Evolutionary conservation across 1,140 invertebrate species (phyloP).

Genomic region (Microplitis mediator): DNA sequence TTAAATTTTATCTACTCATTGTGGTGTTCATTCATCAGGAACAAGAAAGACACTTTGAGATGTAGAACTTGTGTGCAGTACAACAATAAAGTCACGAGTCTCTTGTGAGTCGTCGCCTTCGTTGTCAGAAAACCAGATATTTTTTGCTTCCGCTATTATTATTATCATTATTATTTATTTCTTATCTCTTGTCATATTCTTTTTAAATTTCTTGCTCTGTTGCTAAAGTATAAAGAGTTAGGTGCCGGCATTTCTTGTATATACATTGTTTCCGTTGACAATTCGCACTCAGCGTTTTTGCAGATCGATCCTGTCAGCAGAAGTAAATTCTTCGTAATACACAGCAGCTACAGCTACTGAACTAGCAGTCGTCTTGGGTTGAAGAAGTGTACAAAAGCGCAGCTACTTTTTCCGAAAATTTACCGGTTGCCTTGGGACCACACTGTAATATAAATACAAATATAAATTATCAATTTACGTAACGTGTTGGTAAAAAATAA

Average conservation of each 20-base stretch:
- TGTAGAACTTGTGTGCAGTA: too few relatives aligned
- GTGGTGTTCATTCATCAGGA: background rate
- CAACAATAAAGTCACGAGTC: background rate
- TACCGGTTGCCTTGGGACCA: slow-evolving; percentile 37
- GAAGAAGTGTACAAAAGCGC: slow-evolving; percentile 49
- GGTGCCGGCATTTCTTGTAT: background rate
- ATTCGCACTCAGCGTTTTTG: background rate
- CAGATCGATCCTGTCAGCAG: background rate
- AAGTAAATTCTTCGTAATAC: background rate
- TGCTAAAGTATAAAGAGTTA: background rate
- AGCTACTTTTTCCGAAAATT: slow-evolving; percentile 48
- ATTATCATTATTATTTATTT: background rate
- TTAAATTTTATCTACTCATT: background rate
- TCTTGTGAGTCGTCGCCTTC: background rate
- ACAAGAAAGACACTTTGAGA: background rate
- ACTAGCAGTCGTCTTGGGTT: slow-evolving; percentile 54
- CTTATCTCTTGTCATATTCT: slow-evolving; percentile 1
- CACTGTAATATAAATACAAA: slow-evolving; percentile 39
- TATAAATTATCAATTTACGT: background rate
- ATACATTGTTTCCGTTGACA: background rate
- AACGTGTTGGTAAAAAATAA: background rate
- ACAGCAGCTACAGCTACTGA: slow-evolving; percentile 5
- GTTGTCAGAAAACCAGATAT: background rate
- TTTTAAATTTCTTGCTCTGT: slow-evolving; percentile 19
- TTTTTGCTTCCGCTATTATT: background rate